Percentiles rank a stretch among this genome's conserved stretches.
Conservation (phyloP, 1,140 invertebrate genomes). For the Nasonia giraulti region DNA sequence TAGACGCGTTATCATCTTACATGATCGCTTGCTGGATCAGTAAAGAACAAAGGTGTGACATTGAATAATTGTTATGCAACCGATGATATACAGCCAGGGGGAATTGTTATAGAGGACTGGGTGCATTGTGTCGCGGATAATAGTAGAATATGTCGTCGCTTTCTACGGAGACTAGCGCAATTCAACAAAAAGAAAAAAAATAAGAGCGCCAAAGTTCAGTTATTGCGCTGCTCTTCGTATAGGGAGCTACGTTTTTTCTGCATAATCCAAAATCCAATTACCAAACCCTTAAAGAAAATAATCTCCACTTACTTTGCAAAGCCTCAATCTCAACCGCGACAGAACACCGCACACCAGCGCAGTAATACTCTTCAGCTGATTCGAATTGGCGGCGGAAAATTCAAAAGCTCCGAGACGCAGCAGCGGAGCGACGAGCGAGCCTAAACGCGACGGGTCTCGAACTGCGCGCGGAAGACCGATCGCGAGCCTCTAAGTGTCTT, state of each 20-base stretch:
- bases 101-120: too few species aligned
- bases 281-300: background rate
- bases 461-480: constrained; percentile 19
- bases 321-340: background rate
- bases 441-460: constrained; percentile 6
- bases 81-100: background rate
- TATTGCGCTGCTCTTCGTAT: too few species aligned
- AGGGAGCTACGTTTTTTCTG: too few species aligned
- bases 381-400: background rate
- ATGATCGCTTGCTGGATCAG: background rate
- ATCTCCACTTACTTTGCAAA: background rate
- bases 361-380: too few species aligned
- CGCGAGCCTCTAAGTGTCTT: constrained; percentile 19
- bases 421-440: background rate
- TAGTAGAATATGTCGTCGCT: too few species aligned
- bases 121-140: too few species aligned
- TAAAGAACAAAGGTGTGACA: background rate
- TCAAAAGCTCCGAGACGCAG: background rate
- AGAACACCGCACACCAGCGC: too few species aligned
- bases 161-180: too few species aligned
- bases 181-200: too few species aligned
- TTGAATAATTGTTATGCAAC: background rate
- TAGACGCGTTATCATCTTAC: background rate
- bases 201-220: too few species aligned
- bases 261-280: too few species aligned